Evolutionary conservation across 92 coral and sea anemone species (phyloP), one percentile per base, ranked within the genome.

Genomic region (Pocillopora meandrina): DNA sequence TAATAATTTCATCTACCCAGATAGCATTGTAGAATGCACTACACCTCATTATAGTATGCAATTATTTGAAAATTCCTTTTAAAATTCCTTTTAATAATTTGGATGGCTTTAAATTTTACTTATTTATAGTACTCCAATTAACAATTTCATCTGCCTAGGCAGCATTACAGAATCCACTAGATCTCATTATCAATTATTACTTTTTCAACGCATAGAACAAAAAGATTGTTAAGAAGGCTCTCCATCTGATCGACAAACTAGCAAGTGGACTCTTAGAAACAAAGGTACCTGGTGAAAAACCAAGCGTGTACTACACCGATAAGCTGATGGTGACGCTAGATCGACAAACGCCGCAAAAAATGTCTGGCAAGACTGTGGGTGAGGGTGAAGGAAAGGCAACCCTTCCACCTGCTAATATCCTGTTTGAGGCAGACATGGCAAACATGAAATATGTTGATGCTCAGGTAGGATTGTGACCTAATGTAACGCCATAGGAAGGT

Each of bases 291-390:
- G 93, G 94, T 36, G 96, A 93, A 23, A 86, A 82, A 73, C 97
- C 96, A 66, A 89, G 84, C n/a, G 90, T 87, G 34, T 87, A 86
- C 47, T 68, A 79, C 11, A 75, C 93, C 7, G 83, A 84, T 36
- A 75, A 71, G 56, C 71, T 91, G 23, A 82, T 71, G 10, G 42
- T 93, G 61, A 79, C 82, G 49, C 80, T 93, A 60, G 95, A 93
- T 83, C 95, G 95, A 57, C 90, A 90, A 71, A 88, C 84, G 61
- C 93, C 95, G 9, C 88, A 69, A n/a, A 92, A 91, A 68, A 75
- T 93, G 84, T 84, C 87, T 16, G 90, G 89, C 13, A 91, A 91
- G 80, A 83, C 72, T 1, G n/a, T 91, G n/a, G 92, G 90, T 17
- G 87, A 89, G 55, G 91, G 91, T 15, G 73, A 69, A 42, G 86